Evolutionary conservation across 1,140 invertebrate genomes (phyloP), one percentile per base, ranked within the genome.

Genomic region (Drosophila arawakana): DNA sequence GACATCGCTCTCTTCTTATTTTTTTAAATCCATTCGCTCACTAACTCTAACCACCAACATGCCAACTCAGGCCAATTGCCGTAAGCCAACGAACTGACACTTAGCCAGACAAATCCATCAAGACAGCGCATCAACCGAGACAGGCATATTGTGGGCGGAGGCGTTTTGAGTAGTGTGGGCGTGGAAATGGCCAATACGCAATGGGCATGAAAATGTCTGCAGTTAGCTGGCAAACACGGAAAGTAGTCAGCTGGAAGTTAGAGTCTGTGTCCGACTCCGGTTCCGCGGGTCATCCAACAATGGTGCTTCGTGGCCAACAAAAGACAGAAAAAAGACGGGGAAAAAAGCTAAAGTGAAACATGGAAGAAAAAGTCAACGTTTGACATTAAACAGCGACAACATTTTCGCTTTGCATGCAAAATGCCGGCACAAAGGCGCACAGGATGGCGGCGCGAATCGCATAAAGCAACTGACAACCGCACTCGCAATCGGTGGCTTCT

Each of bases 321-420:
- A 37, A 39, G 13, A 41, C 30, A 59, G 7, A 52, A 58, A 11
- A 11, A 43, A 44, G 2, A 35, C 18, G 1, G 37, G 13, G n/a
- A 15, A 21, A n/a, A 41, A 30, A 37, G 11, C 50, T 55, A 37
- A 54, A 61, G 35, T 49, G 46, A 58, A 50, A 15, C 43, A 9
- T 18, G 46, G 21, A 55, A 61, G 21, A 71, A 73, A 82, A 80
- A 82, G 58, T 67, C 66, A 66, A 62, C 80, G 80, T 72, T 86
- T 88, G 83, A 86, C 83, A 88, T 86, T 86, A 86, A 88, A 86
- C 83, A 86, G 83, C 76, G 83, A 82, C 80, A 88, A 88, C 76
- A 88, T 88, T 86, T 83, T 86, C 76, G 76, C 76, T 86, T 81
- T 80, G 76, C 80, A 80, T 86, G 83, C 73, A 62, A 81, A 86